Evolutionary conservation across 2,888 invertebrate genomes (phyloP).

Genomic region (Encarsia formosa): DNA sequence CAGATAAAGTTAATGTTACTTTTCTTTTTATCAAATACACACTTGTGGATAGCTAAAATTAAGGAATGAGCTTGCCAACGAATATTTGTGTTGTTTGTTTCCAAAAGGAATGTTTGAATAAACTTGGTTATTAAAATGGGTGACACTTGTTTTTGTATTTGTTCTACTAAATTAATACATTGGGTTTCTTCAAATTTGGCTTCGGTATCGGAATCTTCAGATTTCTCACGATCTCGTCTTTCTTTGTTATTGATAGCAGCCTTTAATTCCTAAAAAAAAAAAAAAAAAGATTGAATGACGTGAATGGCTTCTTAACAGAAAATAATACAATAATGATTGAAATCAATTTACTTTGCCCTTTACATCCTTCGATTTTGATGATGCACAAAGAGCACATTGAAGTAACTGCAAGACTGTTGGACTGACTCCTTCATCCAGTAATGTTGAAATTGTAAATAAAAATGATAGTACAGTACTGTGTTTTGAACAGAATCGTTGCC

Average conservation of each 20-base stretch:
- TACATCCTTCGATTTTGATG: slow-evolving; percentile 42
- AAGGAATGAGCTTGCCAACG: slow-evolving; percentile 95
- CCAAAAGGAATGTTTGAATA: slow-evolving; percentile 84
- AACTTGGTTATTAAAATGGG: slow-evolving; percentile 60
- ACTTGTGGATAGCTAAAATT: slow-evolving; percentile 78
- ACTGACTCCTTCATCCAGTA: slow-evolving; percentile 86
- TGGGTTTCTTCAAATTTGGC: slow-evolving; percentile 65
- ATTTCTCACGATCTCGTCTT: slow-evolving; percentile 63
- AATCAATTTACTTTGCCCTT: slow-evolving; percentile 40
- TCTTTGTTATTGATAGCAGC: slow-evolving; percentile 44
- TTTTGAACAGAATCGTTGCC: slow-evolving; percentile 83
- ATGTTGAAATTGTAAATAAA: slow-evolving; percentile 72
- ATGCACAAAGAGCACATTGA: slow-evolving; percentile 80
- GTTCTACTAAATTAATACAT: slow-evolving; percentile 65
- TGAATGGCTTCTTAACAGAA: no score
- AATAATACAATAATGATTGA: no score
- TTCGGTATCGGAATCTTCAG: slow-evolving; percentile 64
- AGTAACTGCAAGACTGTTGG: slow-evolving; percentile 85
- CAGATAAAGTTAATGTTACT: no score
- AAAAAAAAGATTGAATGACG: background rate
- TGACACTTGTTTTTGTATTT: slow-evolving; percentile 63
- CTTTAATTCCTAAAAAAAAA: slow-evolving; percentile 35
- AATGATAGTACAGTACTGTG: slow-evolving; percentile 77
- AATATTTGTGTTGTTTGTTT: slow-evolving; percentile 87
- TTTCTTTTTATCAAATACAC: slow-evolving; percentile 38